These are phyloP conservation scores for Muschampia plurimacula DNA, from an alignment of 2,888 invertebrate genomes.

Conservation along the genomic window DNA sequence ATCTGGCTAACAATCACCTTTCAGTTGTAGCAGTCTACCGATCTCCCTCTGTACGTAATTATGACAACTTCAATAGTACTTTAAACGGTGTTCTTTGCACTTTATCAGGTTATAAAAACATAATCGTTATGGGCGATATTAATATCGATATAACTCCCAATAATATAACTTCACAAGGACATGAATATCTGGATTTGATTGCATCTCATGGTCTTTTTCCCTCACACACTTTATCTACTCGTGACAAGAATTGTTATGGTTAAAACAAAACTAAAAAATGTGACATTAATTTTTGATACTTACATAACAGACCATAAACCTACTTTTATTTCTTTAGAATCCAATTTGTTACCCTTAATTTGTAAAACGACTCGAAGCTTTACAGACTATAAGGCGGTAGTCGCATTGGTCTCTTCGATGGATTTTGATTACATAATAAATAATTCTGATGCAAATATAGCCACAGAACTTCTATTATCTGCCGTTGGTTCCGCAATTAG, in stretches of 20 bases:
- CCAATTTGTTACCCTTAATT: not conserved
- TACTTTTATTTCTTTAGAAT: conserved; percentile 11
- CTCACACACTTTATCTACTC: conserved; percentile 28
- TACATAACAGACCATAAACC: conserved; percentile 36
- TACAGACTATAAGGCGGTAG: not conserved
- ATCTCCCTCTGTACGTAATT: conserved; percentile 23
- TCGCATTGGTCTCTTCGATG: conserved; percentile 2
- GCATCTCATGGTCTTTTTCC: conserved; percentile 30
- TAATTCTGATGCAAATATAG: conserved; percentile 4
- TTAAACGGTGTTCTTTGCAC: conserved; percentile 2
- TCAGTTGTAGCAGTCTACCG: conserved; percentile 30
- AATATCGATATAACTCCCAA: conserved; percentile 29
- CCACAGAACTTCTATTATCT: conserved; percentile 4
- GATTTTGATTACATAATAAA: conserved; percentile 2
- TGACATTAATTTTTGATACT: conserved; percentile 26
- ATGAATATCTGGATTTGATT: conserved; percentile 30
- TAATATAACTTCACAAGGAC: not conserved
- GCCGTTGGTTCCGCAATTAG: not conserved
- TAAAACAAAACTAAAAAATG: conserved; percentile 10
- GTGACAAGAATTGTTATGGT: conserved; percentile 26
- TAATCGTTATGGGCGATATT: conserved; percentile 30
- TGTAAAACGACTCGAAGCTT: not conserved
- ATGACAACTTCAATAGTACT: conserved; percentile 19
- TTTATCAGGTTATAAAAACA: conserved; percentile 6
- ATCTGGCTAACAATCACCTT: not conserved